Conservation (phyloP, 2,797 vertebrate genomes). For the Epinephelus coioides region DNA sequence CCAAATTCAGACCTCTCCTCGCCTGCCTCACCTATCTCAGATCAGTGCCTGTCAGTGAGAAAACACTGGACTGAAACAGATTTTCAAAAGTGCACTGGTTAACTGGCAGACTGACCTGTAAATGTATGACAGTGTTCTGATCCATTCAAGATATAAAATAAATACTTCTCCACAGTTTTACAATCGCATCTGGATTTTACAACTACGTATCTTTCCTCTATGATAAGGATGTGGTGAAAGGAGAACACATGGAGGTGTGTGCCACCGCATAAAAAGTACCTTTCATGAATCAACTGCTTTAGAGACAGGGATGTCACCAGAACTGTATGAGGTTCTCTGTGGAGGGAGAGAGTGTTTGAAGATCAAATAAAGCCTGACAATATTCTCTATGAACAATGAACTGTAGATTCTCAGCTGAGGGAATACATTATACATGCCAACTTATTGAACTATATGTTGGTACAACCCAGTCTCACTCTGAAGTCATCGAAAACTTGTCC, state of each 20-base stretch:
- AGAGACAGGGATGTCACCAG: no score
- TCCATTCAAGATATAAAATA: not conserved
- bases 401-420: no score
- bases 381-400: no score
- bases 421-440: no score
- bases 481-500: no score
- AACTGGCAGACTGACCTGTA: not conserved
- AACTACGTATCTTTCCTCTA: not conserved
- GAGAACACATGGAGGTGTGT: not conserved
- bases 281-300: no score
- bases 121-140: not conserved
- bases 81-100: not conserved
- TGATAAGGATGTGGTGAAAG: not conserved
- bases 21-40: not conserved
- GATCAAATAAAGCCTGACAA: no score
- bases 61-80: not conserved
- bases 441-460: no score
- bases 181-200: not conserved
- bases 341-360: no score
- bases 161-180: not conserved
- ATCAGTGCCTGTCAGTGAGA: not conserved
- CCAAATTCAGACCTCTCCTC: not conserved
- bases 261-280: no score
- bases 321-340: no score
- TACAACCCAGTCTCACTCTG: no score